These are phyloP conservation scores for Limnodromus scolopaceus DNA, from an alignment of 2,797 vertebrate genomes.

Conservation along the genomic window DNA sequence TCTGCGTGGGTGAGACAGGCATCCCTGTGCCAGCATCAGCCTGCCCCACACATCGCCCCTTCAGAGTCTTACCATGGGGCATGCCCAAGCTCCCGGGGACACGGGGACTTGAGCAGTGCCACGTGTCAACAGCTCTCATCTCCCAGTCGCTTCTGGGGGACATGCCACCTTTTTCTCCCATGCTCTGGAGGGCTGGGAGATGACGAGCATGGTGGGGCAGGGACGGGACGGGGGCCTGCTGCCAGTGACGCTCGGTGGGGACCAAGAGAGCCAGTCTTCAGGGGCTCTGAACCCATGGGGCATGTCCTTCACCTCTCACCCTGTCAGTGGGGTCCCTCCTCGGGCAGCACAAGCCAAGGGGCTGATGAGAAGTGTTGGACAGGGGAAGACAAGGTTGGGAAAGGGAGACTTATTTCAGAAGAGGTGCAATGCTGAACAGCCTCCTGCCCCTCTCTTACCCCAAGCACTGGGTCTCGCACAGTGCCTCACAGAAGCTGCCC, in stretches of 20 bases:
- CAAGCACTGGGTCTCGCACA: rapidly evolving
- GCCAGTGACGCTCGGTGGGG: neutral
- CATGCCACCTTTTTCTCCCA: rapidly evolving
- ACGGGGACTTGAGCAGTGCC: rapidly evolving
- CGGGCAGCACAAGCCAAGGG: neutral
- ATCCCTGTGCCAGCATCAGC: neutral
- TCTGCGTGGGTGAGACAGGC: rapidly evolving
- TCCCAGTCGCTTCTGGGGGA: neutral
- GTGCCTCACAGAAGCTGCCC: rapidly evolving
- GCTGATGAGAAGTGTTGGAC: rapidly evolving
- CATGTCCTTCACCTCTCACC: neutral
- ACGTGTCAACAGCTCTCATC: neutral
- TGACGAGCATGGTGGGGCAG: rapidly evolving
- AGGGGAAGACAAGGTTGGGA: neutral
- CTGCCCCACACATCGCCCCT: rapidly evolving
- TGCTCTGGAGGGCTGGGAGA: rapidly evolving
- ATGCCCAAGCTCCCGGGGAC: neutral
- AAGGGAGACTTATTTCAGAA: neutral
- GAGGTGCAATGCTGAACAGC: neutral
- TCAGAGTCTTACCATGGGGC: rapidly evolving
- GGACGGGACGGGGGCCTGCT: neutral
- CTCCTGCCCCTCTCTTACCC: neutral
- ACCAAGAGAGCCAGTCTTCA: rapidly evolving
- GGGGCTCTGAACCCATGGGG: neutral
- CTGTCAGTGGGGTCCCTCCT: neutral